Base-by-base conservation (phyloP, 2,888 invertebrate species). In the Congeria kusceri region DNA sequence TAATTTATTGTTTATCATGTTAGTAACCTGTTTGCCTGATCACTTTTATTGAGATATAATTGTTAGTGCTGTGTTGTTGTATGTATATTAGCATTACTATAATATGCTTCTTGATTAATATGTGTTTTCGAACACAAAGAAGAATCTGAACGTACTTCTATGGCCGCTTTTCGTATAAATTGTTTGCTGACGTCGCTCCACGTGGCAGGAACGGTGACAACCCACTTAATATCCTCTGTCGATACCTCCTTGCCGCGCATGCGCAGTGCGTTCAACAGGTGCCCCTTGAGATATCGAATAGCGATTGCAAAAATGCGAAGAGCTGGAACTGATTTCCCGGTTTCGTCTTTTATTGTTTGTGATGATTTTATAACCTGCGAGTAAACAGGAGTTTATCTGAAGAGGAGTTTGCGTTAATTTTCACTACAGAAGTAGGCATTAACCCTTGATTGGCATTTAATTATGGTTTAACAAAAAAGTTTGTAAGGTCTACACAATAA, bases 151-250 rank as follows among this genome's bases (percentile, higher is more conserved):
- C 44, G 18, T 58, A 83, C 83, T 68, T 83, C 73, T n/a, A 83
- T 68, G 20, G 79, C 79, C 13, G 83, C 83, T 46, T 73, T 72
- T 61, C 83, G 39, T 49, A 83, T 83, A 44, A 83, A 83, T 47
- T 83, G 83, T 62, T 83, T 83, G 0, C 74, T 53, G 1, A 67
- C 68, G 49, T 83, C 83, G 46, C 64, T 83, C 79, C 83, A 83
- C 46, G 74, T 67, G 3, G 83, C 67, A 1, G 83, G 83, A n/a
- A 83, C 79, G 1, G 83, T 79, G 5, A 83, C 62, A 56, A 83
- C 53, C 83, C 83, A 83, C 65, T 83, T 83, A 7, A 83, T 77
- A 65, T 83, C 83, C 53, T 83, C 83, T 1, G 83, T 77, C 3
- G 80, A 47, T 2, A 83, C 47, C n/a, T 83, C 83, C 58, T 66